These are phyloP conservation scores for Pedetes capensis DNA, from an alignment of 2,113 vertebrate genomes.

Conservation along the genomic window DNA sequence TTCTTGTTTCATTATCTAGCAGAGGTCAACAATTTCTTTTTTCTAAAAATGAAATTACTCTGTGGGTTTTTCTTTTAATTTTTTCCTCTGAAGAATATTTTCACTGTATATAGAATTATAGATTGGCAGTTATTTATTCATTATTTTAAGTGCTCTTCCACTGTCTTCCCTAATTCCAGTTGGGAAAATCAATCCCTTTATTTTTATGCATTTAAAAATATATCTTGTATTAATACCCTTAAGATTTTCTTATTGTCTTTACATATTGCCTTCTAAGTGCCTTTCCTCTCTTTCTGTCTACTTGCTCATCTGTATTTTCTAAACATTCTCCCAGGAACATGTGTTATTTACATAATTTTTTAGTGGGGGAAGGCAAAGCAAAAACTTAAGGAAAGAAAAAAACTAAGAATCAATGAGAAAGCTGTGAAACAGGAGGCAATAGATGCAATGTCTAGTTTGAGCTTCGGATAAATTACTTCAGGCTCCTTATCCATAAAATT, in stretches of 20 bases:
- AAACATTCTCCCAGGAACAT: slow-evolving; percentile 5
- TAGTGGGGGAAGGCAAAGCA: background rate
- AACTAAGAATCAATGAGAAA: background rate
- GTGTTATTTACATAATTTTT: slow-evolving; percentile 24
- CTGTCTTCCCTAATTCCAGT: background rate
- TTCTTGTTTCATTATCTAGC: background rate
- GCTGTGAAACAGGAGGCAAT: background rate
- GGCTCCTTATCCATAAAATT: background rate
- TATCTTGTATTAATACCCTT: background rate
- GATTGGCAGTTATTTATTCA: background rate
- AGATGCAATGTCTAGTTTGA: background rate
- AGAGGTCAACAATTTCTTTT: background rate
- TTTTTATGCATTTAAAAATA: background rate
- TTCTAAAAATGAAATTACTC: background rate
- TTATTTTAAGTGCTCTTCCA: background rate
- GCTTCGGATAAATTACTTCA: background rate
- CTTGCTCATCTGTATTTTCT: slow-evolving; percentile 12
- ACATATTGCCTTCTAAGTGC: background rate
- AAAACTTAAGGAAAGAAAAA: background rate
- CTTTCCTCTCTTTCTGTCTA: background rate
- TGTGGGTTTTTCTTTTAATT: background rate
- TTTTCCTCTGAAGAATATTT: background rate
- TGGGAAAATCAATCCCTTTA: background rate
- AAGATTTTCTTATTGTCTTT: background rate
- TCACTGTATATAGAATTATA: background rate